These are phyloP conservation scores for Spodoptera frugiperda DNA, from an alignment of 1,140 invertebrate genomes.

Conservation along the genomic window DNA sequence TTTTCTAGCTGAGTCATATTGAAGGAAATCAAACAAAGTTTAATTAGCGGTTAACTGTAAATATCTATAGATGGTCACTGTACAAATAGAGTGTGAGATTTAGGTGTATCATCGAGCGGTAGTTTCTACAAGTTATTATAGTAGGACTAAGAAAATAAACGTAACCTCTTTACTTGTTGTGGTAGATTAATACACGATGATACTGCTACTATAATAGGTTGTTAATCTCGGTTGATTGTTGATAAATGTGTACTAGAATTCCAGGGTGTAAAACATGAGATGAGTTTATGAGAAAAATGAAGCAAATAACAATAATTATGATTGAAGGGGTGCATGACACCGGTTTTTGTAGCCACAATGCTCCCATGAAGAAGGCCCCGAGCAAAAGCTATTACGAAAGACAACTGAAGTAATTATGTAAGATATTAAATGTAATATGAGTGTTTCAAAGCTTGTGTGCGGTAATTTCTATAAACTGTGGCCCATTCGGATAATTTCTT, in stretches of 20 bases:
- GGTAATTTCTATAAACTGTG: slow-evolving; percentile 2
- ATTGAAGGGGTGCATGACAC: slow-evolving; percentile 6
- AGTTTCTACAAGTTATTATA: too few relatives aligned
- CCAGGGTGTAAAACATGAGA: background rate
- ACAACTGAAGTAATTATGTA: slow-evolving; percentile 40
- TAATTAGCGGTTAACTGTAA: background rate
- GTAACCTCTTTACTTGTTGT: background rate
- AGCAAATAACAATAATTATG: slow-evolving; percentile 3
- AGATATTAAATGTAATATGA: slow-evolving; percentile 40
- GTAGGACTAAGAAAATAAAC: background rate
- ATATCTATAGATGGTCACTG: background rate
- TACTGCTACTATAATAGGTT: too few relatives aligned
- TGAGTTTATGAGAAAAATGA: slow-evolving; percentile 5
- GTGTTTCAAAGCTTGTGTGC: slow-evolving; percentile 34
- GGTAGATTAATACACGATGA: too few relatives aligned
- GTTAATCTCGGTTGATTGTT: background rate
- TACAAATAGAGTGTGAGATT: too few relatives aligned
- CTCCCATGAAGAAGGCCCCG: slow-evolving; percentile 10
- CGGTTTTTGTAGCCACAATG: slow-evolving; percentile 3
- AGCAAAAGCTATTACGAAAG: slow-evolving; percentile 38
- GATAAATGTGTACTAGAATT: background rate
- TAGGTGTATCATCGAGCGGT: too few relatives aligned
- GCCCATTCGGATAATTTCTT: background rate
- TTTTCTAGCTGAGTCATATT: slow-evolving; percentile 2
- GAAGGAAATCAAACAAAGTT: background rate